phyloP scores from a whole-genome alignment of 2,113 vertebrate species.

The Beaufortia kweichowensis region DNA sequence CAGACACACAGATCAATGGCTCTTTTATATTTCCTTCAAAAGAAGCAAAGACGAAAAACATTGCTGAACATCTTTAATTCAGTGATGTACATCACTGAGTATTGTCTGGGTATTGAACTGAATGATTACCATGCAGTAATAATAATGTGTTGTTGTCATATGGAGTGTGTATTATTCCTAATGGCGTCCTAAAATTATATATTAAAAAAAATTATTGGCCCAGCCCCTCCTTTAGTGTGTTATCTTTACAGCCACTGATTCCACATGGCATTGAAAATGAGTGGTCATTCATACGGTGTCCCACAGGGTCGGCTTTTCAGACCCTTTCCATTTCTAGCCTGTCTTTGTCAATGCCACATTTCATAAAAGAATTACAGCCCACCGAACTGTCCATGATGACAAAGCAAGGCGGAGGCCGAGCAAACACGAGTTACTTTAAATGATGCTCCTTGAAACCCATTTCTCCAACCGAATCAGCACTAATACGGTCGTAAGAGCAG shows the following conservation, averaged over 20 bases:
- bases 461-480: constrained; percentile 36
- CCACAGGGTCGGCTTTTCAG: not conserved
- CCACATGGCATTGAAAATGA: constrained; percentile 17
- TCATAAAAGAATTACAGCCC: constrained; percentile 67
- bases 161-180: not conserved
- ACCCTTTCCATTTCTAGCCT: constrained; percentile 32
- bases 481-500: constrained; percentile 42
- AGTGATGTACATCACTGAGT: not conserved
- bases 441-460: constrained; percentile 38
- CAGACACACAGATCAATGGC: not conserved
- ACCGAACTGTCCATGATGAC: constrained; percentile 56
- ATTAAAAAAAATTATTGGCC: not conserved
- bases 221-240: constrained; percentile 6
- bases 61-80: constrained; percentile 23
- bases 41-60: constrained; percentile 1
- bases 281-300: constrained; percentile 24
- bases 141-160: constrained; percentile 7
- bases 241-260: constrained; percentile 14
- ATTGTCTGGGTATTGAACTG: not conserved
- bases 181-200: constrained; percentile 11
- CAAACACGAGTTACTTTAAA: constrained; percentile 36
- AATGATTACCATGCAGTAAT: constrained; percentile 12
- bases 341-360: constrained; percentile 58
- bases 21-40: constrained; percentile 14
- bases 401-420: constrained; percentile 49